These are phyloP conservation scores for Fregata magnificens DNA, from an alignment of 2,113 vertebrate species.

Conservation along the genomic window DNA sequence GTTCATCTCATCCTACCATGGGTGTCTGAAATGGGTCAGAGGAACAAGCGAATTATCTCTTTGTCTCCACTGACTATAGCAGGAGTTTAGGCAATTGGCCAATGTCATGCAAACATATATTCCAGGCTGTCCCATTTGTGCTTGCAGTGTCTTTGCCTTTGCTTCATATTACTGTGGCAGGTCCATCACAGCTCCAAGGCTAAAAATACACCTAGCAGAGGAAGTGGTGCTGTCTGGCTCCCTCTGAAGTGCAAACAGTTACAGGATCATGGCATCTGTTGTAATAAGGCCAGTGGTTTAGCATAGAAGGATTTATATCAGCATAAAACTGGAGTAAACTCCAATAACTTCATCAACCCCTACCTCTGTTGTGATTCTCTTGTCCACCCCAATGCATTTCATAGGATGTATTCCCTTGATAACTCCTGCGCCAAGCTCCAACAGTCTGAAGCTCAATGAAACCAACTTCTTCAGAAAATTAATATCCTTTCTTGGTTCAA, in stretches of 20 bases:
- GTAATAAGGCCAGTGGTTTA: neutral
- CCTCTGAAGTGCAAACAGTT: neutral
- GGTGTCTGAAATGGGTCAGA: neutral
- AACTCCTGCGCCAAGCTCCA: neutral
- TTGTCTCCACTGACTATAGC: neutral
- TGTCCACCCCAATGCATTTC: neutral
- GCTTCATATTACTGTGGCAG: neutral
- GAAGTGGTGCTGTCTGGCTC: neutral
- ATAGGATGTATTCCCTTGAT: neutral
- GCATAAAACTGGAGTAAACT: neutral
- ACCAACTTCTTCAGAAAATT: neutral
- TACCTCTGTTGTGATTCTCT: neutral
- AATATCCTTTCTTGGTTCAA: neutral
- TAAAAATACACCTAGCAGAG: neutral
- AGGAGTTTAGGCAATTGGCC: neutral
- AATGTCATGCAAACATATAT: neutral
- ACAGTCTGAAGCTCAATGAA: neutral
- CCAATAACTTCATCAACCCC: neutral
- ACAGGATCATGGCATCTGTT: neutral
- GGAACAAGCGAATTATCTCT: accelerated
- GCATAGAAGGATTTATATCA: neutral
- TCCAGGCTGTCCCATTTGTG: neutral
- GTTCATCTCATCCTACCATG: neutral
- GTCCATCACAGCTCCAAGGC: neutral
- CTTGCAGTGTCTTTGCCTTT: neutral